These are phyloP conservation scores for Syngnathus floridae DNA, from an alignment of 2,113 vertebrate species.

Conservation along the genomic window DNA sequence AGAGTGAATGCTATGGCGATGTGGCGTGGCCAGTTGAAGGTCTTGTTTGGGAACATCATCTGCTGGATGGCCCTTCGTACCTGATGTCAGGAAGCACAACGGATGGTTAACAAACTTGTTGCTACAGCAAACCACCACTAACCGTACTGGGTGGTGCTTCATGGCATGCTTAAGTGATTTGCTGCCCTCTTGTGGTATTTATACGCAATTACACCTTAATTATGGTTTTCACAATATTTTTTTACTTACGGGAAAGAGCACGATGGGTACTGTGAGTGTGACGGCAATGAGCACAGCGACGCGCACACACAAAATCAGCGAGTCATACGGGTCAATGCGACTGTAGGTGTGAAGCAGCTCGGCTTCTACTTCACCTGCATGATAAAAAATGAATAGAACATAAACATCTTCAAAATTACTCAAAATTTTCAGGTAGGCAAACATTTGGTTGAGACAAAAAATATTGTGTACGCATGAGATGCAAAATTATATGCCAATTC, in stretches of 20 bases:
- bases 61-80: constrained; percentile 94
- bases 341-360: constrained; percentile 96
- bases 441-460: background rate
- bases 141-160: background rate
- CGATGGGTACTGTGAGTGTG: constrained; percentile 94
- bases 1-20: constrained; percentile 76
- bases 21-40: constrained; percentile 91
- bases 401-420: background rate
- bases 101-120: background rate
- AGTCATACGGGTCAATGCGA: constrained; percentile 84
- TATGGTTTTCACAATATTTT: background rate
- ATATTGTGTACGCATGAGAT: background rate
- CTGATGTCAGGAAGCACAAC: constrained; percentile 53
- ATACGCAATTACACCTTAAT: background rate
- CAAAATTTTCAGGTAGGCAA: background rate
- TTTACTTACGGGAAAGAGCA: constrained; percentile 89
- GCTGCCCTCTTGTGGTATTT: background rate
- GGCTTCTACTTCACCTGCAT: constrained; percentile 81
- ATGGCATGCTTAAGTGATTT: background rate
- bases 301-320: constrained; percentile 89
- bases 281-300: constrained; percentile 93
- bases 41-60: constrained; percentile 89
- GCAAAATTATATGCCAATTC: background rate
- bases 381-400: background rate
- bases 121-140: background rate